A percentile compares a stretch with the other conserved stretches of the same genome.
phyloP scores from a whole-genome alignment of 2,113 vertebrate species.

The Anhinga rufa region DNA sequence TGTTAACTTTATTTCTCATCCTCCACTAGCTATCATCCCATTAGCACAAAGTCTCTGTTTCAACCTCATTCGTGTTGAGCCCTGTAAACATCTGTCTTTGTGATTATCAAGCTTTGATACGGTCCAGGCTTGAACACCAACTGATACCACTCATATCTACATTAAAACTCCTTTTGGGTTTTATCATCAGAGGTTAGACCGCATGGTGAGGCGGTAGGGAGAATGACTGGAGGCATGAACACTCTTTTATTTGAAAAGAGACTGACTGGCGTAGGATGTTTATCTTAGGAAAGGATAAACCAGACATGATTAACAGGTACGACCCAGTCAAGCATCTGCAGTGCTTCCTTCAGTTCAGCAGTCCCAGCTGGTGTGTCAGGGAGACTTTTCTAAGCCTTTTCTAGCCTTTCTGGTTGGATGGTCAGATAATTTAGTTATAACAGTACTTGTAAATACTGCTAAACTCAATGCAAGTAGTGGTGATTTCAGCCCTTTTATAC shows the following conservation, averaged over 20 bases:
- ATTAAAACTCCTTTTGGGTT: not conserved
- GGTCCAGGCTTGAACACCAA: not conserved
- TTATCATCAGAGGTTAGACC: not conserved
- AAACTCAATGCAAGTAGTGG: not conserved
- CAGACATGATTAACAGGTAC: constrained; percentile 10
- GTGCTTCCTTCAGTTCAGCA: not conserved
- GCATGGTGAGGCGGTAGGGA: not conserved
- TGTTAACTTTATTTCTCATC: not conserved
- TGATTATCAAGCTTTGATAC: not conserved
- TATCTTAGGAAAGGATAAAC: not conserved
- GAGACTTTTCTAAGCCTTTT: not conserved
- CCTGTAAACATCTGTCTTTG: not conserved
- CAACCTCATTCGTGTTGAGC: not conserved
- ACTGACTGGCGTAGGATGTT: not conserved
- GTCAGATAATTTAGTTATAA: not conserved
- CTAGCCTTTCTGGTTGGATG: not conserved
- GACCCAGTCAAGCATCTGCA: not conserved
- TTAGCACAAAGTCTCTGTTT: not conserved
- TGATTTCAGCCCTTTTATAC: not conserved
- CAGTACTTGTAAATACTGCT: not conserved
- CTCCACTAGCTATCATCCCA: not conserved
- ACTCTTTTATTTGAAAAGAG: not conserved
- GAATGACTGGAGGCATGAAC: not conserved
- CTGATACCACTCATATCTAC: not conserved
- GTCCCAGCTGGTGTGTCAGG: not conserved